Evolutionary conservation across 2,113 vertebrate species (phyloP).

Genomic region (Propithecus coquereli): DNA sequence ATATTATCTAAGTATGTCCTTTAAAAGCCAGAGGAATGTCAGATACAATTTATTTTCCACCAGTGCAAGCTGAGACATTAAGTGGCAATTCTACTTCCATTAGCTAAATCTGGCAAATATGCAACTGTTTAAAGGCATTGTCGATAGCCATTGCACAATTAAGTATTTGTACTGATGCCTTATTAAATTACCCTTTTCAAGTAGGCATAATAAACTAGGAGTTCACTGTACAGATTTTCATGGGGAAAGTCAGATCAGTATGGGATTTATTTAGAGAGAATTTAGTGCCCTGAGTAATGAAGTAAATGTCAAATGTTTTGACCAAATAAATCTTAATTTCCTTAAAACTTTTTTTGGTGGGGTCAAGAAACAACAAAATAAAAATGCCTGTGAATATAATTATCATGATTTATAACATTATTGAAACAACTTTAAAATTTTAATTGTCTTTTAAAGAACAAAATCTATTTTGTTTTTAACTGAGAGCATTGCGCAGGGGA

Average conservation of each 20-base stretch:
- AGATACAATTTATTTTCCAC: constrained; percentile 89
- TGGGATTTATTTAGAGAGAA: constrained; percentile 82
- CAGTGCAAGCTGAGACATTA: constrained; percentile 88
- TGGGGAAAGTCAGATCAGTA: constrained; percentile 77
- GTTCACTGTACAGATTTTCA: constrained; percentile 84
- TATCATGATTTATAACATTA: constrained; percentile 48
- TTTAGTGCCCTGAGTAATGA: constrained; percentile 76
- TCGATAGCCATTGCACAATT: constrained; percentile 95
- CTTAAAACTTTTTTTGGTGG: constrained; percentile 73
- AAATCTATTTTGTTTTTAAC: neutral
- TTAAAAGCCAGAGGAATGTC: constrained; percentile 86
- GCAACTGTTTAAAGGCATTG: constrained; percentile 92
- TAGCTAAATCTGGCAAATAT: constrained; percentile 91
- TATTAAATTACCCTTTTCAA: constrained; percentile 93
- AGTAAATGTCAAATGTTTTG: constrained; percentile 77
- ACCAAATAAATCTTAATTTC: constrained; percentile 70
- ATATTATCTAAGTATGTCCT: constrained; percentile 84
- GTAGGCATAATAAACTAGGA: constrained; percentile 86
- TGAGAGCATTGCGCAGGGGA: neutral
- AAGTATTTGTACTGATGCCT: constrained; percentile 92
- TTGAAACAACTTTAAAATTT: constrained; percentile 38
- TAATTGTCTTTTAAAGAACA: constrained; percentile 36
- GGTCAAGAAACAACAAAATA: constrained; percentile 48
- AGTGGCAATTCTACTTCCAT: constrained; percentile 90
- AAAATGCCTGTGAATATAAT: constrained; percentile 24